Evolutionary conservation across 2,113 vertebrate species (phyloP).

Genomic region (Odobenus rosmarus): DNA sequence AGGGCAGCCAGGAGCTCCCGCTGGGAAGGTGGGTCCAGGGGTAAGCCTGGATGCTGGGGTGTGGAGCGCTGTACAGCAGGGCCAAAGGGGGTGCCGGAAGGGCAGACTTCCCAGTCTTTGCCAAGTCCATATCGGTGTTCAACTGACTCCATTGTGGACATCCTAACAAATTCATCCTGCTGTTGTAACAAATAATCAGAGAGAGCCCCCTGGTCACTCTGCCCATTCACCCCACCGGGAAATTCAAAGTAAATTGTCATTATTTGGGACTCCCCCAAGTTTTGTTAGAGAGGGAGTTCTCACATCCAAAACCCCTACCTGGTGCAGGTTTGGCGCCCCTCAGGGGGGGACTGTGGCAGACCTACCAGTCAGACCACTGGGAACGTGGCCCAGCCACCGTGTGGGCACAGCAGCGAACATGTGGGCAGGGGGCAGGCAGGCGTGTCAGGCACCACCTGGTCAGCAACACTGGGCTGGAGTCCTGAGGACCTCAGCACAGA

Average conservation of each 20-base stretch:
- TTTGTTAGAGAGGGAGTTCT: too few relatives aligned
- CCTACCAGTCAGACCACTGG: background rate
- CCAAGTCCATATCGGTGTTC: background rate
- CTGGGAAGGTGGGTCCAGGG: fast-evolving
- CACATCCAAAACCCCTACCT: background rate
- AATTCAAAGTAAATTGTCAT: background rate
- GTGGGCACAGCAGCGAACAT: fast-evolving
- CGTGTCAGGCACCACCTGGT: background rate
- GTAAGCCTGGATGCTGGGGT: background rate
- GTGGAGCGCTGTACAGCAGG: fast-evolving
- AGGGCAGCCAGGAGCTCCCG: fast-evolving
- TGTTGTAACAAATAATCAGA: background rate
- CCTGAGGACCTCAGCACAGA: background rate
- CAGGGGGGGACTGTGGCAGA: fast-evolving
- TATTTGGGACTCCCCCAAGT: background rate
- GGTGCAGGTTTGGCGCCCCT: fast-evolving
- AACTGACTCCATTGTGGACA: background rate
- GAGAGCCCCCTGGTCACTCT: fast-evolving
- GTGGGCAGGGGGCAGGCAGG: background rate
- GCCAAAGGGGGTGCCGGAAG: fast-evolving
- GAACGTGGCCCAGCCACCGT: background rate
- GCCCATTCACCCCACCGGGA: too few relatives aligned
- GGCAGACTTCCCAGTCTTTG: background rate
- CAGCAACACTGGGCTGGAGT: fast-evolving
- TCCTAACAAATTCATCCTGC: too few relatives aligned